phyloP scores from a whole-genome alignment of 2,797 vertebrate species.

The Galaxias olidus region DNA sequence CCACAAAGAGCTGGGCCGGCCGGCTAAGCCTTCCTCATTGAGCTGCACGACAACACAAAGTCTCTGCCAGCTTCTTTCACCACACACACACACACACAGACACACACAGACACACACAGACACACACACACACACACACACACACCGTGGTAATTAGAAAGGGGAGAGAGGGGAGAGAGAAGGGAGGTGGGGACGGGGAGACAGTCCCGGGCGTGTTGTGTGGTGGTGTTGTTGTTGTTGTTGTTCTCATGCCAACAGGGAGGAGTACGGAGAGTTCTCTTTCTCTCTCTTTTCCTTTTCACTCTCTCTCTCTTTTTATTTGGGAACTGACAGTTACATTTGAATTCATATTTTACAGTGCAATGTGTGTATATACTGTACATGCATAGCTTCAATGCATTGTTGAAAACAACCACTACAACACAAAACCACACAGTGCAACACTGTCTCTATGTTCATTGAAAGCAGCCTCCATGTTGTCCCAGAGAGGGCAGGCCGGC shows the following conservation, averaged over 20 bases:
- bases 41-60: conserved; percentile 54
- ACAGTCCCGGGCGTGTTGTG: background rate
- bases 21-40: conserved; percentile 49
- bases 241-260: conserved; percentile 3
- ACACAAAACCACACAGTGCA: no score
- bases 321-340: background rate
- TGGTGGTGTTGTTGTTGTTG: conserved; percentile 13
- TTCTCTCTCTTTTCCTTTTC: background rate
- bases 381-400: no score
- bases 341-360: no score
- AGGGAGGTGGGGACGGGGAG: conserved; percentile 2
- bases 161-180: background rate
- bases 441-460: no score
- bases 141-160: no score
- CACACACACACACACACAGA: conserved; percentile 46
- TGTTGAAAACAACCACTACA: no score
- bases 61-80: conserved; percentile 51
- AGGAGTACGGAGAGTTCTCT: background rate
- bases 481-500: no score
- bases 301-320: background rate
- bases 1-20: conserved; percentile 36
- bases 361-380: no score
- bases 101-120: conserved; percentile 35
- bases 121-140: conserved; percentile 46
- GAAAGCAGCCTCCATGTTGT: no score